These are phyloP conservation scores for Allolobophora icterica DNA, from an alignment of 2,888 invertebrate species.

Conservation along the genomic window DNA sequence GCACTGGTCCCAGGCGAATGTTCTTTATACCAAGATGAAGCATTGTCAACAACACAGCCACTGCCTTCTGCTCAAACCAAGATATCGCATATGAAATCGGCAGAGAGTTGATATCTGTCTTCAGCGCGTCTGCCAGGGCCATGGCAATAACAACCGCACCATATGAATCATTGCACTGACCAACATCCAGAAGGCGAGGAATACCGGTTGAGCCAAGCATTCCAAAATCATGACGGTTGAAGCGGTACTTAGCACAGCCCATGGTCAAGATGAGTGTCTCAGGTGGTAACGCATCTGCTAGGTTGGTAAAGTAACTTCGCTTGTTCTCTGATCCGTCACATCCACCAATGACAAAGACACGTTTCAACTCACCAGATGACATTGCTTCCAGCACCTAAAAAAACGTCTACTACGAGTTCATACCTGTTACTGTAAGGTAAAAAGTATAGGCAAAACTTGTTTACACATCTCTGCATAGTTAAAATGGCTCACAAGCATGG, in stretches of 20 bases:
- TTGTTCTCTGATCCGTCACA: conserved; percentile 56
- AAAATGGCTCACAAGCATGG: too few relatives aligned
- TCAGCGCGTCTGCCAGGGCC: conserved; percentile 51
- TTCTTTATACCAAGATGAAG: conserved; percentile 53
- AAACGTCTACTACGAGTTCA: neutral
- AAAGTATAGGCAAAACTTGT: neutral
- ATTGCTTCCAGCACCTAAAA: conserved; percentile 52
- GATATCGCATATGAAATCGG: conserved; percentile 52
- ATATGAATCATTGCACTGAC: conserved; percentile 54
- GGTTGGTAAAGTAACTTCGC: conserved; percentile 52
- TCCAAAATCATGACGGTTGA: conserved; percentile 51
- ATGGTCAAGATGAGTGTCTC: conserved; percentile 55
- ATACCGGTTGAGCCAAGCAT: conserved; percentile 52
- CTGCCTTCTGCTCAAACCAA: conserved; percentile 56
- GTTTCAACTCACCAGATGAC: conserved; percentile 49
- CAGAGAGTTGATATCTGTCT: conserved; percentile 53
- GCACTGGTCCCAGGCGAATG: conserved; percentile 52
- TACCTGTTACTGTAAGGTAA: neutral
- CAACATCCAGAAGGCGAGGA: conserved; percentile 54
- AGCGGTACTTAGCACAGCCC: conserved; percentile 56
- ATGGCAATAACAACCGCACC: conserved; percentile 53
- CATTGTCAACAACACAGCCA: conserved; percentile 52
- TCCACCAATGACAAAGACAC: conserved; percentile 55
- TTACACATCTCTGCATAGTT: neutral
- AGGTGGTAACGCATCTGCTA: conserved; percentile 50